A percentile compares a stretch with the other conserved stretches of the same genome.
These are phyloP conservation scores for Serranus cabrilla DNA, from an alignment of 2,797 vertebrate species.

Conservation along the genomic window DNA sequence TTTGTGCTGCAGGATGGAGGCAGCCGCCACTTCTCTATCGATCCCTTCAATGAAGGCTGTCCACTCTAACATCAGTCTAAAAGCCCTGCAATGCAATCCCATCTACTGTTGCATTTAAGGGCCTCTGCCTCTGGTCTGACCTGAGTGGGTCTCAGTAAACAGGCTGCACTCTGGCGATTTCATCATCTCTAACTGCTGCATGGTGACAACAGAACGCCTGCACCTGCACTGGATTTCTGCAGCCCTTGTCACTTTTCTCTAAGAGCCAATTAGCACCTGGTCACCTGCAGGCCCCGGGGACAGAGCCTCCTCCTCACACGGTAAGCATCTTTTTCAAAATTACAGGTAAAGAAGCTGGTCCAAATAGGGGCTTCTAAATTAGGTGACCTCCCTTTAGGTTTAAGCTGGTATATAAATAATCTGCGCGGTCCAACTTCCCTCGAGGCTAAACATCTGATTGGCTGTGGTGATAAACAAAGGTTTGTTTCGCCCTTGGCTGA, in stretches of 20 bases:
- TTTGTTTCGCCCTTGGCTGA: conserved; percentile 76
- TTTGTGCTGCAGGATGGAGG: conserved; percentile 72
- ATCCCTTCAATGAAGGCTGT: conserved; percentile 74
- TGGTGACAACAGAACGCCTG: conserved; percentile 55
- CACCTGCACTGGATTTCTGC: conserved; percentile 68
- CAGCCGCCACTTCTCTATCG: conserved; percentile 72
- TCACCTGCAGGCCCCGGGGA: conserved; percentile 69
- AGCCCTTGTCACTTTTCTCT: conserved; percentile 64
- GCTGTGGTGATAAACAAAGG: conserved; percentile 75
- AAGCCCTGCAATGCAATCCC: conserved; percentile 81
- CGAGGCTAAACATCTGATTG: conserved; percentile 68
- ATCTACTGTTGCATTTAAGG: conserved; percentile 74
- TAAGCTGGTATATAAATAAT: conserved; percentile 69
- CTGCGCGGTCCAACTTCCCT: conserved; percentile 44
- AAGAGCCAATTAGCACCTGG: conserved; percentile 83
- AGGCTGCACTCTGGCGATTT: conserved; percentile 59
- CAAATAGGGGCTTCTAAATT: conserved; percentile 54
- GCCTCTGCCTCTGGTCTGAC: conserved; percentile 63
- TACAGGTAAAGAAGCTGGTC: conserved; percentile 72
- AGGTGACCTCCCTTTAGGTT: conserved; percentile 46
- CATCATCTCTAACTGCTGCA: conserved; percentile 58
- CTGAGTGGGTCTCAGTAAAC: conserved; percentile 64
- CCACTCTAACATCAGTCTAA: conserved; percentile 80
- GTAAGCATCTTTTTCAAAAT: conserved; percentile 66
- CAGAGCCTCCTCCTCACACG: conserved; percentile 49